Conservation (phyloP, 2,113 vertebrate genomes). For the Capreolus pygargus region DNA sequence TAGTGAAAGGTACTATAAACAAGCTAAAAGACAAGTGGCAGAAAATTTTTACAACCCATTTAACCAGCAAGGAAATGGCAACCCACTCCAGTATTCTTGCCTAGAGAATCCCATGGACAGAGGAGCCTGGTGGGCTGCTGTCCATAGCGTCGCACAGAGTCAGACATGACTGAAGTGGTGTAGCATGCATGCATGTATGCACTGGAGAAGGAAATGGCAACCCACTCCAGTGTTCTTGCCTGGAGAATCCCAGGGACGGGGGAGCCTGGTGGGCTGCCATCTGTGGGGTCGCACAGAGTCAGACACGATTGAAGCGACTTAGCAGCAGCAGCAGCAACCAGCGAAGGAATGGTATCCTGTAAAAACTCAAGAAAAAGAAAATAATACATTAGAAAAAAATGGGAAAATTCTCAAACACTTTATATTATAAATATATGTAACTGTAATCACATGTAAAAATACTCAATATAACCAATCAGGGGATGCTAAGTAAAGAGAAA, state of each 20-base stretch:
- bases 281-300: accelerated
- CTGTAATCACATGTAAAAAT: background rate
- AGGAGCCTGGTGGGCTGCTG: background rate
- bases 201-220: background rate
- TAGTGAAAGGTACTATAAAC: background rate
- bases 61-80: background rate
- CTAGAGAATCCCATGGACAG: background rate
- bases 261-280: background rate
- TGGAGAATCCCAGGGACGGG: background rate
- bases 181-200: background rate
- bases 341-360: background rate
- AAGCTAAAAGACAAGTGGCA: constrained; percentile 37
- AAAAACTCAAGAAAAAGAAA: constrained; percentile 6
- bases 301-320: accelerated
- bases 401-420: background rate
- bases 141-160: background rate
- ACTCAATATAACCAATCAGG: background rate
- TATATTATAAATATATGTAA: background rate
- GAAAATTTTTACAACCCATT: background rate
- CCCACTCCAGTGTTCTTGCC: background rate
- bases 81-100: background rate
- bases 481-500: background rate
- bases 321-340: background rate
- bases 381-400: constrained; percentile 4
- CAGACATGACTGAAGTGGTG: background rate